These are phyloP conservation scores for Pelmatolapia mariae DNA, from an alignment of 2,113 vertebrate species.

Conservation along the genomic window DNA sequence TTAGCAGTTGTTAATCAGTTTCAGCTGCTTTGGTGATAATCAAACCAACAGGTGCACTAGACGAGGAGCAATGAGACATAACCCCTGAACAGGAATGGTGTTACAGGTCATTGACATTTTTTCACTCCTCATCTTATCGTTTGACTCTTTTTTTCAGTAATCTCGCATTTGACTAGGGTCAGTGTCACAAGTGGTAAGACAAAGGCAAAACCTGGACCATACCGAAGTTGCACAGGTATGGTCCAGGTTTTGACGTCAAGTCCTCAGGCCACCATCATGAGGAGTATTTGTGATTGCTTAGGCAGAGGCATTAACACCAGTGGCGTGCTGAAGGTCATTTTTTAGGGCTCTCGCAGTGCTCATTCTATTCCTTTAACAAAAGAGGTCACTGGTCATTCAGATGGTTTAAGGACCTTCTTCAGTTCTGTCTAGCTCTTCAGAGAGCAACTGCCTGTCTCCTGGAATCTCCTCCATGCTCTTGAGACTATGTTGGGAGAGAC, in stretches of 20 bases:
- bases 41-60: background rate
- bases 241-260: background rate
- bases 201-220: background rate
- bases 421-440: background rate
- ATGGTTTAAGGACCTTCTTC: background rate
- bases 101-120: background rate
- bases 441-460: background rate
- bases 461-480: background rate
- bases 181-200: background rate
- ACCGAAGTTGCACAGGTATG: background rate
- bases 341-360: fast-evolving
- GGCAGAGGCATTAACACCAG: background rate
- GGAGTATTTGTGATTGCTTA: background rate
- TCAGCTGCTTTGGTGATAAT: background rate
- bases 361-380: background rate
- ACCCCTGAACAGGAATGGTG: background rate
- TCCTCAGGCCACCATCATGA: background rate
- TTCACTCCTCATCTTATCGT: background rate
- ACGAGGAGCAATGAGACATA: fast-evolving
- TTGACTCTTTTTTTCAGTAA: background rate
- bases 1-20: background rate
- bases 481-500: background rate
- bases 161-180: background rate
- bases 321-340: fast-evolving
- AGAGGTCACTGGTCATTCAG: background rate